Percentiles rank a stretch among this genome's conserved stretches.
phyloP scores from a whole-genome alignment of 2,113 vertebrate genomes.

The Neotragus moschatus region DNA sequence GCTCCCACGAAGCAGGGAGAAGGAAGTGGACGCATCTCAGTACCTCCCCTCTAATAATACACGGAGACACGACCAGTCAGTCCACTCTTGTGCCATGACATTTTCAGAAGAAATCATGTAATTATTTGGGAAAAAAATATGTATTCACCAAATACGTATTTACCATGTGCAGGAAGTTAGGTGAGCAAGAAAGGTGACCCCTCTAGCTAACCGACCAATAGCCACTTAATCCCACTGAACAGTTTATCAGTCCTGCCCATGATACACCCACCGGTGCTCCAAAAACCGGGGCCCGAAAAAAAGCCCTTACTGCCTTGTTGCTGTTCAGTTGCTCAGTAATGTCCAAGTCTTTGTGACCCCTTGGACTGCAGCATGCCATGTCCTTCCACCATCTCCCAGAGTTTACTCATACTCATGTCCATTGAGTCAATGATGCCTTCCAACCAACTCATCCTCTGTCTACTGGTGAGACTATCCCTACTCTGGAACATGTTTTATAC shows the following conservation, averaged over 20 bases:
- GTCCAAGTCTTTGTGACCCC: not conserved
- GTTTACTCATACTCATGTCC: not conserved
- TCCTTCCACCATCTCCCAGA: not conserved
- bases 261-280: not conserved
- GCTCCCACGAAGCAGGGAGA: constrained; percentile 59
- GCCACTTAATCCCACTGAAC: not conserved
- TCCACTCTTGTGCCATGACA: not conserved
- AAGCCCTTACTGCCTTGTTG: not conserved
- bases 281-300: not conserved
- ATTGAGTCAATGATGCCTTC: not conserved
- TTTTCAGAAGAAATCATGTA: not conserved
- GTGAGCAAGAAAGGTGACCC: not conserved
- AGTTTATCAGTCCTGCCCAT: not conserved
- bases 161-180: not conserved
- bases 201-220: not conserved
- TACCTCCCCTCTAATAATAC: not conserved
- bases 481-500: not conserved
- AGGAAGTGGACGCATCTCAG: constrained; percentile 47
- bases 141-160: not conserved
- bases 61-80: not conserved
- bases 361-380: not conserved
- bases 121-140: not conserved
- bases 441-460: not conserved
- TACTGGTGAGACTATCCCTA: not conserved
- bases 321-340: not conserved